Base-by-base conservation (phyloP, 2,888 invertebrate species). In the Drosophila pegasa region DNA sequence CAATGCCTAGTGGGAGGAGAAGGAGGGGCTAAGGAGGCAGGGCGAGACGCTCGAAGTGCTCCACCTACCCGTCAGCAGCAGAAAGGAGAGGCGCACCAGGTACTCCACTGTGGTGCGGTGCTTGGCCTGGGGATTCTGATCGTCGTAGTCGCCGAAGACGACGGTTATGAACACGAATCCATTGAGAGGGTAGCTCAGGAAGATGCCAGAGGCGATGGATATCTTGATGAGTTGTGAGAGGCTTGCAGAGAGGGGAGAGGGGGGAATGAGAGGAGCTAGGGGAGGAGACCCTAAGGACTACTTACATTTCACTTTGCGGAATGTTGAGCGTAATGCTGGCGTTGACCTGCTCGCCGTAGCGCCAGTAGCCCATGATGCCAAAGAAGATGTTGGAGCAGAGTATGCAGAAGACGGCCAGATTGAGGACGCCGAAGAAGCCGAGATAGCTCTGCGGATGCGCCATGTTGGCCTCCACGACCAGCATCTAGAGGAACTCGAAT, bases 111-210 rank as follows among this genome's bases (percentile, higher is more conserved):
- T 1, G 2, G 16, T 14, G 12, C 55, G 62, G n/a, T 35, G 25
- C 8, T 31, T 69, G 2, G 25, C 7, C 4, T 7, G 33, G 0
- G 40, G n/a, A 0, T 1, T 1, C 4, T 12, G 8, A 0, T 7
- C 4, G 0, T 25, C 48, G 18, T 75, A 80, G 10, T 90, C 91
- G 35, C 87, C 75, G 96, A 97, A 98, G 75, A 98, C 96, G 69
- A 99, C 97, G 82, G 97, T 96, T 94, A 98, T 96, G 0, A 98
- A 98, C 10, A 99, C 98, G 92, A 98, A 99, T 92, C 98, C 98
- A 92, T 98, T 98, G 2, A 99, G 94, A 35, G 96, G 96, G 93
- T 98, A 99, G 0, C 98, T 97, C 76, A 98, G 94, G 93, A 98
- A 97, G 63, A 99, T 97, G 14, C 96, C 96, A 0, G 95, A 91